Conservation (phyloP, 1,140 invertebrate species). For the Melanaphis sacchari region DNA sequence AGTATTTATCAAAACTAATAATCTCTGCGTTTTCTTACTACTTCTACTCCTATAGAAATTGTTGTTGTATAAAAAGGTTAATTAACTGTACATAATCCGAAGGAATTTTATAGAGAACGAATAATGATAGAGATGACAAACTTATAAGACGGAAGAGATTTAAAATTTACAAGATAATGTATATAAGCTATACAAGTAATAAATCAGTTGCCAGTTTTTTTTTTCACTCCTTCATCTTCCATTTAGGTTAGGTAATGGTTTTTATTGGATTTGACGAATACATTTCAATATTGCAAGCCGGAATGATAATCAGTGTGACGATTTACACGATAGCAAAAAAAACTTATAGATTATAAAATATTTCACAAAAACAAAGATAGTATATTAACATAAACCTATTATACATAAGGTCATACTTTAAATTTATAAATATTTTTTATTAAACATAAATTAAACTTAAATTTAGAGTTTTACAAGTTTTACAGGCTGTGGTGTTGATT, state of each 20-base stretch:
- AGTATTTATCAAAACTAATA: background rate
- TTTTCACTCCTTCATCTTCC: background rate
- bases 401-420: background rate
- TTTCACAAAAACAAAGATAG: background rate
- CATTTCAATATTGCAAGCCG: background rate
- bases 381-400: background rate
- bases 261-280: conserved; percentile 6
- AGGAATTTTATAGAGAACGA: background rate
- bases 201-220: conserved; percentile 14
- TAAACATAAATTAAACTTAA: background rate
- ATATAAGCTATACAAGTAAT: background rate
- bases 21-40: background rate
- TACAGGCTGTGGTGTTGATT: background rate
- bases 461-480: background rate
- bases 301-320: background rate
- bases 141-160: background rate
- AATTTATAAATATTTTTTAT: background rate
- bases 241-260: background rate
- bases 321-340: background rate
- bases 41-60: background rate
- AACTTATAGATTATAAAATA: background rate
- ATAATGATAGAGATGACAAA: background rate
- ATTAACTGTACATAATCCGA: conserved; percentile 40
- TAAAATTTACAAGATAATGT: background rate
- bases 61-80: conserved; percentile 24